A percentile compares a stretch with the other conserved stretches of the same genome.
These are phyloP conservation scores for Carterocephalus palaemon DNA, from an alignment of 2,888 invertebrate species.

Conservation along the genomic window DNA sequence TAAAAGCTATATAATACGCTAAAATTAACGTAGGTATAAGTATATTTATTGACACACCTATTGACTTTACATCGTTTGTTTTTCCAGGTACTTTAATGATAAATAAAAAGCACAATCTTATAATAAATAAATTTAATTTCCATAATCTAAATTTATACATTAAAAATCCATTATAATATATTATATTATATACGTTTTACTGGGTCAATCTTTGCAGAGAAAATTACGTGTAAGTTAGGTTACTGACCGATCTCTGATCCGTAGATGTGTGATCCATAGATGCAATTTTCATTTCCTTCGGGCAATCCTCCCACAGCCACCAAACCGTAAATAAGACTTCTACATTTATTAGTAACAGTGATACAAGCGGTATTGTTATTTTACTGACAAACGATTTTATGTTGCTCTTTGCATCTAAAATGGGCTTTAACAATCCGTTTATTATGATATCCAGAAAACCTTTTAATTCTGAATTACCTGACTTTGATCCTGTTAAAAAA, in stretches of 20 bases:
- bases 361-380: slow-evolving; percentile 62
- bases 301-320: slow-evolving; percentile 76
- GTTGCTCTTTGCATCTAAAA: slow-evolving; percentile 57
- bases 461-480: slow-evolving; percentile 46
- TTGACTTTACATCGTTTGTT: no score
- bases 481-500: slow-evolving; percentile 50
- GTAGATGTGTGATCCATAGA: slow-evolving; percentile 7
- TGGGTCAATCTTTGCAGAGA: slow-evolving; percentile 8
- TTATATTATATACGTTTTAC: slow-evolving; percentile 1
- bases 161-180: not conserved
- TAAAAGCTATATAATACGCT: no score
- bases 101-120: no score
- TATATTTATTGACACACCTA: no score
- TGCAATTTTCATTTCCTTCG: slow-evolving; percentile 38
- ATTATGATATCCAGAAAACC: slow-evolving; percentile 60
- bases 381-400: slow-evolving; percentile 64
- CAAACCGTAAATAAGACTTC: slow-evolving; percentile 65
- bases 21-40: no score
- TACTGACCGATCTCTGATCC: not conserved
- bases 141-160: slow-evolving; percentile 10
- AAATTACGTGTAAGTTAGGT: slow-evolving; percentile 4
- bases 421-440: slow-evolving; percentile 61
- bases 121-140: no score
- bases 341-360: slow-evolving; percentile 61
- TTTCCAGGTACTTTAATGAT: no score